These are phyloP conservation scores for Heteractis magnifica DNA, from an alignment of 92 coral and sea anemone species.

Conservation along the genomic window DNA sequence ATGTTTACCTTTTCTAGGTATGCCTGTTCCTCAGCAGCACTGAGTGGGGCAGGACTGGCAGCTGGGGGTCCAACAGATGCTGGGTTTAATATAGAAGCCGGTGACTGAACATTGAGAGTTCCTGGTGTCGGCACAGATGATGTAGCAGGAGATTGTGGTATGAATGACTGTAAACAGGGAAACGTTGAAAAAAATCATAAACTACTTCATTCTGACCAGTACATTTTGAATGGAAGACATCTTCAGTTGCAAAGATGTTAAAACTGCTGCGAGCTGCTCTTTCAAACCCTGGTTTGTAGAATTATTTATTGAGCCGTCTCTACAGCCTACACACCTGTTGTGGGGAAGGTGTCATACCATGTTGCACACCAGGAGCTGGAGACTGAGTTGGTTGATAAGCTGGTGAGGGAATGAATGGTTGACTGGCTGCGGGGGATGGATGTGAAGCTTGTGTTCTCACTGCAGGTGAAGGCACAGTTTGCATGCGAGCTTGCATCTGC, in stretches of 20 bases:
- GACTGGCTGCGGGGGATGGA: slow-evolving; percentile 76
- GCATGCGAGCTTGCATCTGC: slow-evolving; percentile 53
- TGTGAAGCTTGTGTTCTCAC: slow-evolving; percentile 61
- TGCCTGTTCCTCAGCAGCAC: slow-evolving; percentile 88
- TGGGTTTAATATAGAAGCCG: slow-evolving; percentile 84
- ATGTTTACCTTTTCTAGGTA: slow-evolving; percentile 76
- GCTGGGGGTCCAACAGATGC: slow-evolving; percentile 80
- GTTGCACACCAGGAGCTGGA: slow-evolving; percentile 66
- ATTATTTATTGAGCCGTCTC: too few species aligned
- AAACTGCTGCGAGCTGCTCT: too few species aligned
- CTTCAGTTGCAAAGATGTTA: too few species aligned
- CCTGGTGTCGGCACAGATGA: slow-evolving; percentile 83
- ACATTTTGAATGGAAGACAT: too few species aligned
- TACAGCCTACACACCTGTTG: slow-evolving; percentile 42
- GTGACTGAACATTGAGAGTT: slow-evolving; percentile 71
- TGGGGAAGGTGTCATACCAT: slow-evolving; percentile 62
- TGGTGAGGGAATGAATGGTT: slow-evolving; percentile 82
- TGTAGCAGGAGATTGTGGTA: slow-evolving; percentile 75
- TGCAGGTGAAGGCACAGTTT: slow-evolving; percentile 51
- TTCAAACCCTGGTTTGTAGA: too few species aligned
- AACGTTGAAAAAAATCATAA: not conserved
- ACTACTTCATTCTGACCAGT: too few species aligned
- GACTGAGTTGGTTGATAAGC: slow-evolving; percentile 74
- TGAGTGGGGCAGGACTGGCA: slow-evolving; percentile 79
- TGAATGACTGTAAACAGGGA: slow-evolving; percentile 19